Conservation (phyloP, 2,113 vertebrate genomes). For the Drymodes brunneopygia region DNA sequence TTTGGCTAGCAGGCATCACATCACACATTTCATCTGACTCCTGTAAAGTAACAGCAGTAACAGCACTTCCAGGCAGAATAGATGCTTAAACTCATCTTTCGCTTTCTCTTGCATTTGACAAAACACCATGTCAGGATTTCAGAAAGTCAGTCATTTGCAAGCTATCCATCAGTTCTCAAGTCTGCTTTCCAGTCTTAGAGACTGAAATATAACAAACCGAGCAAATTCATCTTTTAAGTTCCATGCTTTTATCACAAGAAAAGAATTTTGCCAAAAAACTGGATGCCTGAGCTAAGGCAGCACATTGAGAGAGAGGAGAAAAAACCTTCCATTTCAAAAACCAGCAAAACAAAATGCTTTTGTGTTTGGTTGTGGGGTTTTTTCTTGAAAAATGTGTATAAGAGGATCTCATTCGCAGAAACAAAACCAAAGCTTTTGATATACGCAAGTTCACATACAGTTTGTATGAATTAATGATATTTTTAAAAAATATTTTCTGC, state of each 20-base stretch:
- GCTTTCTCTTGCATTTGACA: not conserved
- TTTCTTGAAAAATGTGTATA: not conserved
- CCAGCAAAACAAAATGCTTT: not conserved
- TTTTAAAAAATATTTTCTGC: not conserved
- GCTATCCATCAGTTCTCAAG: not conserved
- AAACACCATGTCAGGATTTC: not conserved
- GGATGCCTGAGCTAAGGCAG: not conserved
- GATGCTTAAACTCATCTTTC: not conserved
- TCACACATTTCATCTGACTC: not conserved
- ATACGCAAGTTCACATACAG: not conserved
- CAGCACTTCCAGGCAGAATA: not conserved
- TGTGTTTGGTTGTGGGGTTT: accelerated
- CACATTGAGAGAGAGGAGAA: accelerated
- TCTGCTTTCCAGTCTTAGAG: not conserved
- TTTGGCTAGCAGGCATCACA: not conserved
- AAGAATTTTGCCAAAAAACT: not conserved
- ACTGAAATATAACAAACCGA: not conserved
- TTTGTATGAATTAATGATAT: not conserved
- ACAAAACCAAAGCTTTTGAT: not conserved
- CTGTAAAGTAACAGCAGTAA: not conserved
- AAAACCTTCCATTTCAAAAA: not conserved
- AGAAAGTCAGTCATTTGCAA: not conserved
- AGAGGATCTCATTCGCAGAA: not conserved
- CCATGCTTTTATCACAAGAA: not conserved
- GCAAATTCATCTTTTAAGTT: not conserved